Percentiles rank a stretch among this genome's conserved stretches.
phyloP scores from a whole-genome alignment of 2,888 invertebrate genomes.

The Anodontia alba region DNA sequence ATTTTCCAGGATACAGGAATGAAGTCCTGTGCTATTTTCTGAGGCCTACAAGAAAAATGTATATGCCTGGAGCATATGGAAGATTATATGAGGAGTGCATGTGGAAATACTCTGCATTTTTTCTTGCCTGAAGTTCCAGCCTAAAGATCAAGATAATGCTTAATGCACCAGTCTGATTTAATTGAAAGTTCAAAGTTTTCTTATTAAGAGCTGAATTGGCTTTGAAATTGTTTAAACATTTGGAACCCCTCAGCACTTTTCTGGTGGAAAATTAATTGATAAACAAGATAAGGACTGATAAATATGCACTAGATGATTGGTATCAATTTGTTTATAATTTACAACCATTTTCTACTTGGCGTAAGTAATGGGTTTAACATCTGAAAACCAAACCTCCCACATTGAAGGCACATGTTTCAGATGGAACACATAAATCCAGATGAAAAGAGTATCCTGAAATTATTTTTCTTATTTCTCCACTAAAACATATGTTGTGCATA shows the following conservation, averaged over 20 bases:
- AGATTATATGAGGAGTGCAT: no score
- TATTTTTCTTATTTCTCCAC: no score
- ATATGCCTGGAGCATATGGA: no score
- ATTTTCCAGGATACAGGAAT: no score
- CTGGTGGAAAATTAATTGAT: slow-evolving; percentile 55
- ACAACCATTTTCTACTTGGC: slow-evolving; percentile 57
- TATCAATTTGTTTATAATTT: slow-evolving; percentile 65
- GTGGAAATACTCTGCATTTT: neutral
- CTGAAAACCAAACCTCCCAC: slow-evolving; percentile 49
- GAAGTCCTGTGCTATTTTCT: no score
- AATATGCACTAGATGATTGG: slow-evolving; percentile 57
- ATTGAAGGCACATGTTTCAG: slow-evolving; percentile 25
- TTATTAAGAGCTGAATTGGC: neutral
- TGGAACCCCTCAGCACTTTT: slow-evolving; percentile 14
- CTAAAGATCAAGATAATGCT: no score
- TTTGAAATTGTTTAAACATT: slow-evolving; percentile 14
- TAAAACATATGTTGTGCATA: no score
- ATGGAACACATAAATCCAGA: neutral
- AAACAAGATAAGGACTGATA: slow-evolving; percentile 55
- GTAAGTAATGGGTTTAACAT: slow-evolving; percentile 56
- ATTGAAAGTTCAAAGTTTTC: slow-evolving; percentile 18
- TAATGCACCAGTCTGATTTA: neutral
- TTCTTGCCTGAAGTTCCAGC: no score
- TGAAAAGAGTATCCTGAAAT: no score
- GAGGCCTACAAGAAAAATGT: no score